phyloP scores from a whole-genome alignment of 2,113 vertebrate genomes.

The Falcunculus frontatus region DNA sequence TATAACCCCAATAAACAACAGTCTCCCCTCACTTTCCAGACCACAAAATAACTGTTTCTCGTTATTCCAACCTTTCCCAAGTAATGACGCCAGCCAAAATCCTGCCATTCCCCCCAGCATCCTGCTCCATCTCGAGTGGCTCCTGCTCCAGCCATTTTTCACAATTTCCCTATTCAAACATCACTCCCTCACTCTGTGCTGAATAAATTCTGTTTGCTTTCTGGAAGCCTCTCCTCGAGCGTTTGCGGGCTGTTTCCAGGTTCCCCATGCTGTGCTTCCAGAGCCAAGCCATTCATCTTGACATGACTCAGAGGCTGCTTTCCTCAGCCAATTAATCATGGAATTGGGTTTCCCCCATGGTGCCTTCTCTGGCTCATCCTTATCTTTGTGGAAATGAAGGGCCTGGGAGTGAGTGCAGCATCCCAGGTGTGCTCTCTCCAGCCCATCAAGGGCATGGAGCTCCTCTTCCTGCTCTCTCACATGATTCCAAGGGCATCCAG shows the following conservation, averaged over 20 bases:
- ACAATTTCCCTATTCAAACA: background rate
- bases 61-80: background rate
- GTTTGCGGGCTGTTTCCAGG: background rate
- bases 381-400: background rate
- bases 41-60: background rate
- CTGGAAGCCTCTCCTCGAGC: background rate
- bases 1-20: background rate
- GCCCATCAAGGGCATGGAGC: background rate
- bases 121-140: background rate
- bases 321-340: background rate
- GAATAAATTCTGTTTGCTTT: background rate
- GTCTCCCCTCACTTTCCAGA: background rate
- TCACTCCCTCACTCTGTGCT: background rate
- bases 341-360: background rate
- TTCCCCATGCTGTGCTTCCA: background rate
- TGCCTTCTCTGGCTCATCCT: background rate
- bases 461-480: background rate
- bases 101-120: background rate
- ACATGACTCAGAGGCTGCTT: background rate
- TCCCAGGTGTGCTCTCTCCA: background rate
- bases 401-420: background rate
- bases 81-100: background rate
- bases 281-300: background rate
- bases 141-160: background rate
- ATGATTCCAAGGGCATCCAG: background rate